A percentile compares a stretch with the other conserved stretches of the same genome.
Conservation (phyloP, 2,797 vertebrate species). For the Sciurus vulgaris region DNA sequence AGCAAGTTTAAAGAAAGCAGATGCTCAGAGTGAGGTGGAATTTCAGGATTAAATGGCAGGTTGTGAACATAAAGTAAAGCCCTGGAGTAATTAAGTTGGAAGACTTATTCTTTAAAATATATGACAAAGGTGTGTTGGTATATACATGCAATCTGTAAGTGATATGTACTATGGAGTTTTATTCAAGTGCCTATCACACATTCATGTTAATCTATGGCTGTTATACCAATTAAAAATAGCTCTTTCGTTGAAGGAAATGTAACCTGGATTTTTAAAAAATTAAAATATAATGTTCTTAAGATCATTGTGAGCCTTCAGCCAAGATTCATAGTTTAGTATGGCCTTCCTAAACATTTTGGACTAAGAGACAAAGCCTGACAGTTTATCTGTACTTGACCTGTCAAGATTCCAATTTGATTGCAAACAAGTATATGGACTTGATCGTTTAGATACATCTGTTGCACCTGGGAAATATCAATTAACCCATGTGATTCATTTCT, state of each 20-base stretch:
- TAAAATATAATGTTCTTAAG: conserved; percentile 52
- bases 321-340: conserved; percentile 7
- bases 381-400: conserved; percentile 9
- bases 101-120: conserved; percentile 28
- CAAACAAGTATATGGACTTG: neutral
- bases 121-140: conserved; percentile 39
- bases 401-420: conserved; percentile 23
- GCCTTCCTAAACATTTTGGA: conserved; percentile 34
- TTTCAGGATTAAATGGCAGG: neutral
- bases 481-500: neutral
- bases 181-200: conserved; percentile 56
- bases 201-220: conserved; percentile 64
- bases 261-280: conserved; percentile 74
- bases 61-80: neutral
- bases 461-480: neutral
- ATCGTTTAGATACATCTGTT: neutral
- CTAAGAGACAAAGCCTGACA: neutral
- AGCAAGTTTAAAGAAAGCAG: neutral
- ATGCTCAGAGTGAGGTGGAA: neutral
- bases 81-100: neutral
- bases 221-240: conserved; percentile 67
- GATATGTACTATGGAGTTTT: neutral
- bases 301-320: conserved; percentile 14
- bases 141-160: conserved; percentile 55
- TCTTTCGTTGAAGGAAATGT: conserved; percentile 74